Evolutionary conservation across 2,888 invertebrate species (phyloP), one percentile per base, ranked within the genome.

Genomic region (Polyploca ridens): DNA sequence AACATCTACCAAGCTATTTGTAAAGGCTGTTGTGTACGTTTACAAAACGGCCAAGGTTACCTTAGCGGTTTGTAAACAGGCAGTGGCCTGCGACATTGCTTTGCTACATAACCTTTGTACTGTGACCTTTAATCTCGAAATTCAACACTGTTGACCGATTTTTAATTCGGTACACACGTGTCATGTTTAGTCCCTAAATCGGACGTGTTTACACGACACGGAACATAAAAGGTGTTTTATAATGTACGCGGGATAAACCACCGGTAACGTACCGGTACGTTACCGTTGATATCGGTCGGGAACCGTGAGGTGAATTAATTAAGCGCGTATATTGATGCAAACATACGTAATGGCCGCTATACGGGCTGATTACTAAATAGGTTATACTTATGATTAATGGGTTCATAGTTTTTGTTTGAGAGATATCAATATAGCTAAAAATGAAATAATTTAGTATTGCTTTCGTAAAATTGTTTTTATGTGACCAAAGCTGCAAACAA

Each of bases 291-390:
- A 75, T 67, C 70, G 66, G 63, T 63, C 58, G 58, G 66, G 44
- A 60, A 65, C 68, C 79, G 79, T 80, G 81, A 69, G 33, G 38
- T 70, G 79, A 78, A 81, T 79, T 78, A 81, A 79, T 79, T 81
- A 76, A 68, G n/a, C 54, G 7, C 54, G 64, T 60, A 71, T 75
- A 73, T 70, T 78, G 79, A 77, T 70, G 69, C 59, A 68, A 62
- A 63, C 66, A 69, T 78, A 79, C 81, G 72, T 77, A 72, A 79
- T 74, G 72, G 65, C 63, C 69, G 75, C 76, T 19, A 78, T 77
- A 74, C 77, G 61, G 63, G 64, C 75, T 72, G 79, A 74, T 75
- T 79, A 77, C 81, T 78, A 78, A 79, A 76, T 69, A 76, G 72
- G 68, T 58, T 68, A 33, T 64, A 8, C 54, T 49, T 46, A 58